These are phyloP conservation scores for Eufriesea mexicana DNA, from an alignment of 1,140 invertebrate species.

Conservation along the genomic window DNA sequence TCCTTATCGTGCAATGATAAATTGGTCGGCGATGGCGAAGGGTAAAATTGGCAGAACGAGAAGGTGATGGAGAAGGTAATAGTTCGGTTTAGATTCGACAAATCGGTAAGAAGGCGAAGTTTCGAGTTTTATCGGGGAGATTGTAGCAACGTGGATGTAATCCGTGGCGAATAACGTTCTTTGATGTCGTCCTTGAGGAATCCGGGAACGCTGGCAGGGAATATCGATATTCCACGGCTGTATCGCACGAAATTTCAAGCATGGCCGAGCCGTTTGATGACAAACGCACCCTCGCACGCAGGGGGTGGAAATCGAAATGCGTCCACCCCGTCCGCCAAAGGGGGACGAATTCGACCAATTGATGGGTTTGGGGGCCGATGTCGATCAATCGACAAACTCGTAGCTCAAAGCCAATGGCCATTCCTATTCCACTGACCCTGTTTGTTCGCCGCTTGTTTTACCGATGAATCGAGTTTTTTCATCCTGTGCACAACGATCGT, in stretches of 20 bases:
- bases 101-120: not conserved
- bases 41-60: not conserved
- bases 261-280: conserved; percentile 73
- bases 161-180: conserved; percentile 51
- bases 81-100: not conserved
- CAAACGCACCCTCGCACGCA: conserved; percentile 68
- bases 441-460: conserved; percentile 59
- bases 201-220: conserved; percentile 51
- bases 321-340: conserved; percentile 61
- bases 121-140: conserved; percentile 11
- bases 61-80: not conserved
- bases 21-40: not conserved
- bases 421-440: conserved; percentile 68
- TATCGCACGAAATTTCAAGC: conserved; percentile 73
- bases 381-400: conserved; percentile 73
- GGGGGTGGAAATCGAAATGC: conserved; percentile 71
- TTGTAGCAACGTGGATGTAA: conserved; percentile 25
- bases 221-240: conserved; percentile 71
- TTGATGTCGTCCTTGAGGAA: conserved; percentile 70
- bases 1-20: not conserved
- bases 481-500: not conserved
- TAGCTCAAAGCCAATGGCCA: conserved; percentile 60
- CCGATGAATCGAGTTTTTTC: conserved; percentile 50
- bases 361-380: conserved; percentile 62
- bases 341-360: conserved; percentile 74